phyloP scores from a whole-genome alignment of 2,797 vertebrate species.

The Selene dorsalis region DNA sequence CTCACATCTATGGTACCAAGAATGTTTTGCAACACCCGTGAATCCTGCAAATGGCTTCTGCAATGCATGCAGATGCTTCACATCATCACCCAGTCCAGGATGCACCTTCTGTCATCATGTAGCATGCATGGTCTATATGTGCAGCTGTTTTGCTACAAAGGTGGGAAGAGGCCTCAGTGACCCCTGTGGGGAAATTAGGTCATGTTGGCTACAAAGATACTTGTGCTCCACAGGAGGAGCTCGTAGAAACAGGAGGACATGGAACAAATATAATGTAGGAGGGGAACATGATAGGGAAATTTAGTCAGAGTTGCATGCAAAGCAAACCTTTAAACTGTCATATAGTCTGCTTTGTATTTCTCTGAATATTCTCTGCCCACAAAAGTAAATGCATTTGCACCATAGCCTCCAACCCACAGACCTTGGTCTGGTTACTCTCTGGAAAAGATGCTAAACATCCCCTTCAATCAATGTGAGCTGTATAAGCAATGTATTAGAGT shows the following conservation, averaged over 20 bases:
- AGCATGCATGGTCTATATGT: background rate
- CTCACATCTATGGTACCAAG: conserved; percentile 19
- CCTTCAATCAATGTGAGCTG: too few relatives aligned
- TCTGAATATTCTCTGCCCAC: too few relatives aligned
- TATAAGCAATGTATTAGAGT: too few relatives aligned
- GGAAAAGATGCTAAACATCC: too few relatives aligned
- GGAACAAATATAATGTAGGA: background rate
- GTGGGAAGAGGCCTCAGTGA: conserved; percentile 2
- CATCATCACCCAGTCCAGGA: background rate
- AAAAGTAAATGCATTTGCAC: too few relatives aligned
- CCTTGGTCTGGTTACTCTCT: background rate
- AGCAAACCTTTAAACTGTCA: background rate
- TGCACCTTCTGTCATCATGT: background rate
- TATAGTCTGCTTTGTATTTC: background rate
- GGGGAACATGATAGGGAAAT: background rate
- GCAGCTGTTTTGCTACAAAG: background rate
- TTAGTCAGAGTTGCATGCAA: too few relatives aligned
- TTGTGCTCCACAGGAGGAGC: background rate
- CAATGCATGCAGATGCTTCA: background rate
- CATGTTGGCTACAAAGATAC: background rate
- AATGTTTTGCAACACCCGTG: background rate
- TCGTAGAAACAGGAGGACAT: background rate
- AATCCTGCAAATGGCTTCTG: background rate
- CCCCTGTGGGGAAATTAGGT: background rate
- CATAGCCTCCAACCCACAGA: background rate